phyloP scores from a whole-genome alignment of 2,797 vertebrate genomes.

The Sebastes ruberrimus region DNA sequence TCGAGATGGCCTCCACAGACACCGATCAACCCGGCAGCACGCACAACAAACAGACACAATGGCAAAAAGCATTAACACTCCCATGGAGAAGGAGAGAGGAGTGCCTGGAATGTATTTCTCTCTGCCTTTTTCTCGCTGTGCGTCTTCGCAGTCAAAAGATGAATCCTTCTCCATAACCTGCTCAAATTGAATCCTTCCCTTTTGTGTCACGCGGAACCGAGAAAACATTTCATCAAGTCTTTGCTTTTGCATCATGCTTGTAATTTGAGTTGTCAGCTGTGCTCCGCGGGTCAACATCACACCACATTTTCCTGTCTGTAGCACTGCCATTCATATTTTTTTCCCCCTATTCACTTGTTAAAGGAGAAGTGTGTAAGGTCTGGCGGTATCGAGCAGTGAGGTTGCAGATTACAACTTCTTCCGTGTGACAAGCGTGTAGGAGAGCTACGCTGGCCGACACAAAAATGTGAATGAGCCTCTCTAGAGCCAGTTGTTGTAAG shows the following conservation, averaged over 20 bases:
- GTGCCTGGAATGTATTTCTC: slow-evolving; percentile 33
- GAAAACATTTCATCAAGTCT: slow-evolving; percentile 46
- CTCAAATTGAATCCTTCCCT: slow-evolving; percentile 52
- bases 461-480: too few relatives aligned
- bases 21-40: slow-evolving; percentile 34
- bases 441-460: too few relatives aligned
- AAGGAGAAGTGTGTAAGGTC: too few relatives aligned
- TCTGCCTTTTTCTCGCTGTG: slow-evolving; percentile 13
- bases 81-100: slow-evolving; percentile 6
- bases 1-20: slow-evolving; percentile 36
- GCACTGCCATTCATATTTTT: not conserved
- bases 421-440: too few relatives aligned
- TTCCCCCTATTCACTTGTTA: not conserved
- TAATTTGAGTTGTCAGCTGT: slow-evolving; percentile 45
- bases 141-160: slow-evolving; percentile 23
- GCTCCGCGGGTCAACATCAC: slow-evolving; percentile 18
- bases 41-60: slow-evolving; percentile 47
- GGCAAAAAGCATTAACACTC: slow-evolving; percentile 45
- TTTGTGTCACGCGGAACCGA: slow-evolving; percentile 40
- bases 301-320: not conserved
- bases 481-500: too few relatives aligned
- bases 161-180: slow-evolving; percentile 27
- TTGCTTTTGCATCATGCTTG: slow-evolving; percentile 29
- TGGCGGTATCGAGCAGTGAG: too few relatives aligned
- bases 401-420: too few relatives aligned